phyloP scores from a whole-genome alignment of 2,113 vertebrate species.

The Poeciliopsis turrubarensis region DNA sequence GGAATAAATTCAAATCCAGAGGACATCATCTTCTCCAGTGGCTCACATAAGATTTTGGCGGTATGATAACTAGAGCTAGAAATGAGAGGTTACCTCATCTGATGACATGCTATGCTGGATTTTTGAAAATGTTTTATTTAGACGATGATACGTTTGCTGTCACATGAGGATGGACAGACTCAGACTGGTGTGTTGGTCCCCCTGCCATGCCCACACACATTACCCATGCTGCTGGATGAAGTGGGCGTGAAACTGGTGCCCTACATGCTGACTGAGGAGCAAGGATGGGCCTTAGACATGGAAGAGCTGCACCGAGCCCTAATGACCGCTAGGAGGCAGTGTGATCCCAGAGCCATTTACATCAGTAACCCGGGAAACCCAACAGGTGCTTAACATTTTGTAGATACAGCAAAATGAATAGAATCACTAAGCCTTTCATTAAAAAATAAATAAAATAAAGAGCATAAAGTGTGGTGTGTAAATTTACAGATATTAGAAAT shows the following conservation, averaged over 20 bases:
- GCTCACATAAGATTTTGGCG: conserved; percentile 60
- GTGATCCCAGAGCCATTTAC: conserved; percentile 71
- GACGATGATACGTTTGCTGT: conserved; percentile 62
- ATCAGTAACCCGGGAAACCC: conserved; percentile 79
- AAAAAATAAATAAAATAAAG: too few species aligned
- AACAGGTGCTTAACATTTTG: conserved; percentile 27
- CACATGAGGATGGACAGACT: conserved; percentile 36
- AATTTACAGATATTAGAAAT: too few species aligned
- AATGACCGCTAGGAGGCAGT: conserved; percentile 30
- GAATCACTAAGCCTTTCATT: too few species aligned
- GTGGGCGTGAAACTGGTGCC: conserved; percentile 36
- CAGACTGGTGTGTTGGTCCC: conserved; percentile 68
- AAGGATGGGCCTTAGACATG: conserved; percentile 66
- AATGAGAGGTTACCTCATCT: too few species aligned
- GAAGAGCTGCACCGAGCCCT: conserved; percentile 58
- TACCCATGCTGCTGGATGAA: conserved; percentile 51
- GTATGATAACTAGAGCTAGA: conserved; percentile 40
- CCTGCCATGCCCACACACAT: conserved; percentile 57
- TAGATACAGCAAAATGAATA: too few species aligned
- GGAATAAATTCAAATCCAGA: conserved; percentile 53
- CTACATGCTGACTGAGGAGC: conserved; percentile 63
- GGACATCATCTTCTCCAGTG: conserved; percentile 66
- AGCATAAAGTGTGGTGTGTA: too few species aligned
- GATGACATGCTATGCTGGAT: neutral
- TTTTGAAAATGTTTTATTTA: conserved; percentile 17